These are phyloP conservation scores for Carduelis carduelis DNA, from an alignment of 2,797 vertebrate genomes.

Conservation along the genomic window DNA sequence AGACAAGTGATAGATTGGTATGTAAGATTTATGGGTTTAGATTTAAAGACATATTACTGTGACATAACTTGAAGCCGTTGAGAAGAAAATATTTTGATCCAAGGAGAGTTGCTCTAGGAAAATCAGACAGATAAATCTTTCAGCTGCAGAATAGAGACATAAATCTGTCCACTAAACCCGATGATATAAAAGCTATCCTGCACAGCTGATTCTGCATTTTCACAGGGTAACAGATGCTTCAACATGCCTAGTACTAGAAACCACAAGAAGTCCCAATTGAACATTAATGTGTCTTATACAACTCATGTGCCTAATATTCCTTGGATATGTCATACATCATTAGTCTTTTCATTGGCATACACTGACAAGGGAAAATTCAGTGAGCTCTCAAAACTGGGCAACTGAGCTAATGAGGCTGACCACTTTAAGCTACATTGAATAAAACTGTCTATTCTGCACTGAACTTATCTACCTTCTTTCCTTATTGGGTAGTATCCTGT, in stretches of 20 bases:
- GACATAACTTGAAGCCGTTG: not conserved
- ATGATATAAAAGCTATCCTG: conserved; percentile 25
- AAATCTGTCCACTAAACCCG: conserved; percentile 30
- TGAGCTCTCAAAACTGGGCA: not conserved
- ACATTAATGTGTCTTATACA: conserved; percentile 6
- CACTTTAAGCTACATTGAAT: not conserved
- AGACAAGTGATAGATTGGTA: not conserved
- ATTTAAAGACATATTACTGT: not conserved
- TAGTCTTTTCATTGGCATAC: not conserved
- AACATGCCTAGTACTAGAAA: not conserved
- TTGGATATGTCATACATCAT: not conserved
- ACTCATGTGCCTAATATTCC: not conserved
- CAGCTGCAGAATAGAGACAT: not conserved
- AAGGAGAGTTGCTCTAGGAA: not conserved
- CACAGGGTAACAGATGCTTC: conserved; percentile 2
- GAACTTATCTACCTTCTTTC: not conserved
- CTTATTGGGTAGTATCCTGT: not conserved
- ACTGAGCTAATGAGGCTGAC: not conserved
- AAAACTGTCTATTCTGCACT: not conserved
- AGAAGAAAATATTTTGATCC: conserved; percentile 32
- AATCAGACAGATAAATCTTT: conserved; percentile 18
- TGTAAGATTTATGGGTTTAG: not conserved
- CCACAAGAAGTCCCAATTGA: conserved; percentile 3
- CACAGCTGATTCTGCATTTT: conserved; percentile 35
- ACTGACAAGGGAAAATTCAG: not conserved